Evolutionary conservation across 1,140 invertebrate genomes (phyloP).

Genomic region (Drosophila takahashii): DNA sequence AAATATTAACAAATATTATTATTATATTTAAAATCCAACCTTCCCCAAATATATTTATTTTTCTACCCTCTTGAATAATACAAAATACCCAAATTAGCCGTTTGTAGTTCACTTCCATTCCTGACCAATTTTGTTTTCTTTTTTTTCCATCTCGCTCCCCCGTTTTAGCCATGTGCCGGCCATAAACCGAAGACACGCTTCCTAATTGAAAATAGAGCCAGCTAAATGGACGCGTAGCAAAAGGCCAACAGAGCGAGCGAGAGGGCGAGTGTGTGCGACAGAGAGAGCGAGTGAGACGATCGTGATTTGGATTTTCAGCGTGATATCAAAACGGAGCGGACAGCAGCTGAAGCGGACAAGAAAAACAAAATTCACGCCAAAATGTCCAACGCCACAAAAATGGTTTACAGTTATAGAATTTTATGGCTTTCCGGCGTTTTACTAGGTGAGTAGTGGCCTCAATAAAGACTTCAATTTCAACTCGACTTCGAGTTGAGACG

Average conservation of each 20-base stretch:
- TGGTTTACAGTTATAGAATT: conserved; percentile 84
- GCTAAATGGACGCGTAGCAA: conserved; percentile 75
- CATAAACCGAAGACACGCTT: conserved; percentile 70
- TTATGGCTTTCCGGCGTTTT: conserved; percentile 84
- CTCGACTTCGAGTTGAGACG: conserved; percentile 10
- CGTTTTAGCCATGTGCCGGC: conserved; percentile 75
- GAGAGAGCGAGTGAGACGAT: conserved; percentile 36
- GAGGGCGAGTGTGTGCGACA: conserved; percentile 22
- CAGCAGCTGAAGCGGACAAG: conserved; percentile 13
- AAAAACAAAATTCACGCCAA: conserved; percentile 59
- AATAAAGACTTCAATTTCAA: conserved; percentile 39
- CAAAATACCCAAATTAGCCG: not conserved
- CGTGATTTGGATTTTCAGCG: conserved; percentile 50
- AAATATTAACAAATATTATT: too few species aligned
- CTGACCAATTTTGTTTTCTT: conserved; percentile 17
- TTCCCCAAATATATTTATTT: not conserved
- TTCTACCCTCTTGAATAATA: not conserved
- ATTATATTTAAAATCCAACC: not conserved
- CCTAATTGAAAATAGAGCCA: conserved; percentile 72
- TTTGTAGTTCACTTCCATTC: conserved; percentile 29
- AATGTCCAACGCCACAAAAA: conserved; percentile 83
- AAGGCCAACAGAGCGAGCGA: conserved; percentile 27
- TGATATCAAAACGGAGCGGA: conserved; percentile 37
- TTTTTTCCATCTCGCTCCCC: conserved; percentile 20
- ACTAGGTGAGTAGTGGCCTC: conserved; percentile 81